A percentile compares a stretch with the other conserved stretches of the same genome.
Evolutionary conservation across 2,888 invertebrate genomes (phyloP).

Genomic region (Arge pagana): DNA sequence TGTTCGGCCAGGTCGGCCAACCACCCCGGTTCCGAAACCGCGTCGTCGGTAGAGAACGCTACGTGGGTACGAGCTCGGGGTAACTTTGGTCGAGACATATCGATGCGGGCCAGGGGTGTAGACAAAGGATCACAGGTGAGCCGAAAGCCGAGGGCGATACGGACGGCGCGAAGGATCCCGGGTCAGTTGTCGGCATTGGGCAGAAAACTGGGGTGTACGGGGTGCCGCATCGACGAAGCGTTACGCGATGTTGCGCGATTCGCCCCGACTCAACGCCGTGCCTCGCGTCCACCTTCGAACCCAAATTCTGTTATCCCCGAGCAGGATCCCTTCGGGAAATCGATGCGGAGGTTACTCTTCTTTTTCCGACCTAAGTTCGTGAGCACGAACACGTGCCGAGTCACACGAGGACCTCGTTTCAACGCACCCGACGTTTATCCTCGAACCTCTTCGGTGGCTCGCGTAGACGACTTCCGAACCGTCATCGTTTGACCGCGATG

Average conservation of each 20-base stretch:
- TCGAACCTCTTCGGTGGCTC: too few relatives aligned
- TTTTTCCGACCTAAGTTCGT: too few relatives aligned
- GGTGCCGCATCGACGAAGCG: constrained; percentile 15
- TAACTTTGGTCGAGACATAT: constrained; percentile 1
- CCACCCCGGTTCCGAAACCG: constrained; percentile 12
- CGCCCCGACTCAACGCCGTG: constrained; percentile 13
- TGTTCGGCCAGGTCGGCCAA: neutral
- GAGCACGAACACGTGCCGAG: too few relatives aligned
- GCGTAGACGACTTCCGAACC: too few relatives aligned
- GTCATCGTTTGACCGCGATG: constrained; percentile 8
- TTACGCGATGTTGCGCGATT: constrained; percentile 9
- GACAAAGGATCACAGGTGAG: neutral
- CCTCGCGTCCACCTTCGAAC: constrained; percentile 1
- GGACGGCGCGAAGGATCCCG: too few relatives aligned
- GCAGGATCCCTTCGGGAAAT: too few relatives aligned
- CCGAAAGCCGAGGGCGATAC: constrained; percentile 2
- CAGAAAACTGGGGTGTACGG: constrained; percentile 6
- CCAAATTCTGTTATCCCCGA: too few relatives aligned
- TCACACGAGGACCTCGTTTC: too few relatives aligned
- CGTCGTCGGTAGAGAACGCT: neutral
- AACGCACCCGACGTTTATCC: too few relatives aligned
- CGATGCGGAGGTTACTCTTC: too few relatives aligned
- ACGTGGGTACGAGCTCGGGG: neutral
- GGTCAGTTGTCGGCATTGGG: constrained; percentile 17
- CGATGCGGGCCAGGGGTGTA: neutral